Percentiles rank a stretch among this genome's conserved stretches.
phyloP scores from a whole-genome alignment of 2,113 vertebrate genomes.

The Solea senegalensis region DNA sequence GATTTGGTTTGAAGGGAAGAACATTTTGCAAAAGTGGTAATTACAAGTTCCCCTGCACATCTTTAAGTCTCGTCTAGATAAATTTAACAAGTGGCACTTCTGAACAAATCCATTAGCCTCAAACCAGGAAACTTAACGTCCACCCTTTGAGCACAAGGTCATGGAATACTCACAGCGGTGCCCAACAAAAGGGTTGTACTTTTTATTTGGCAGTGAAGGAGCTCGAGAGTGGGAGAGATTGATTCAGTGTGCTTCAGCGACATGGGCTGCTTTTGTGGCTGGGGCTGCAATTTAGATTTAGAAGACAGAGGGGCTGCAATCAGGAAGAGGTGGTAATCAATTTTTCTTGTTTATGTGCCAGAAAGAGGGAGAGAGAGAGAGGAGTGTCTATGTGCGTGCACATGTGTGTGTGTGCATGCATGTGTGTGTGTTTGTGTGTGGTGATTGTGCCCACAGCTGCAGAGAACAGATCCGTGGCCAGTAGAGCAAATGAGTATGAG shows the following conservation, averaged over 20 bases:
- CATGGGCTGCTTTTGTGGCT: conserved; percentile 68
- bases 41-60: conserved; percentile 22
- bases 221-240: conserved; percentile 58
- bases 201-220: conserved; percentile 56
- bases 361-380: not conserved
- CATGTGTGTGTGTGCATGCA: conserved; percentile 6
- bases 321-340: conserved; percentile 78
- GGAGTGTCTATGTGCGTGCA: conserved; percentile 3
- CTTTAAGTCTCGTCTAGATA: not conserved
- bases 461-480: conserved; percentile 51
- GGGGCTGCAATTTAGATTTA: conserved; percentile 80
- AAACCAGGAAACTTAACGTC: not conserved
- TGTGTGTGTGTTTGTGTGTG: not conserved
- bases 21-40: not conserved
- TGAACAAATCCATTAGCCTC: conserved; percentile 13
- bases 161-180: not conserved
- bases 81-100: not conserved
- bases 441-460: conserved; percentile 51
- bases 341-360: conserved; percentile 66
- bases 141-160: conserved; percentile 26
- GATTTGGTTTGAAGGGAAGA: not conserved
- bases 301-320: conserved; percentile 79
- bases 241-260: conserved; percentile 71
- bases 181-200: conserved; percentile 52
- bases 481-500: conserved; percentile 42